phyloP scores from a whole-genome alignment of 2,888 invertebrate genomes.

The Machimus atricapillus region DNA sequence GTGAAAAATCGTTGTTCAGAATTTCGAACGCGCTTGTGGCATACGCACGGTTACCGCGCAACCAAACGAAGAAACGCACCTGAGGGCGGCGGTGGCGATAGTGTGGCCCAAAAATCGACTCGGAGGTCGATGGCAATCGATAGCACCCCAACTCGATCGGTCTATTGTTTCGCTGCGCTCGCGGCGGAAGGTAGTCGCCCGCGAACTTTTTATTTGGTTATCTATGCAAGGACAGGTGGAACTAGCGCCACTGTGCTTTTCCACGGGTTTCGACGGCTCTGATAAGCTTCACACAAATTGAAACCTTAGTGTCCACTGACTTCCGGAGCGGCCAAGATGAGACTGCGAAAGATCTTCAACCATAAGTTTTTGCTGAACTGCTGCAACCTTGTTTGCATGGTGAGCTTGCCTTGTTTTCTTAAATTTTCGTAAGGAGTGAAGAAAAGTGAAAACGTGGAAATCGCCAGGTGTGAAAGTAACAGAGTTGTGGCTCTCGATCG shows the following conservation, averaged over 20 bases:
- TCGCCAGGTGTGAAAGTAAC: not conserved
- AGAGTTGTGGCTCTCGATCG: not conserved
- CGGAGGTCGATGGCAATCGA: not conserved
- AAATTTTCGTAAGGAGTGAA: not conserved
- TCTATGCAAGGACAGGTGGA: not conserved
- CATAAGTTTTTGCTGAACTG: slow-evolving; percentile 72
- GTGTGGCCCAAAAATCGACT: not conserved
- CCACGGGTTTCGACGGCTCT: not conserved
- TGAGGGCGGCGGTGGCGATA: not conserved
- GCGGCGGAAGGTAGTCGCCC: not conserved
- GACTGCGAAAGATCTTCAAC: slow-evolving; percentile 62
- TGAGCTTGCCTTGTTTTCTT: slow-evolving; percentile 49
- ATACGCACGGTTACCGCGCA: not conserved
- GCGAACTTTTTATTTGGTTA: not conserved
- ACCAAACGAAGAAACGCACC: not conserved
- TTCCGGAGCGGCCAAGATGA: not conserved
- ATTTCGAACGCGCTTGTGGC: not conserved
- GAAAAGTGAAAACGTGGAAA: not conserved
- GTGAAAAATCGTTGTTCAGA: slow-evolving; percentile 18
- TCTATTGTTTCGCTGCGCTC: not conserved
- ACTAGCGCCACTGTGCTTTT: not conserved
- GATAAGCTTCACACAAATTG: not conserved
- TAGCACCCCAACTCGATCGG: not conserved
- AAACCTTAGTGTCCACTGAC: not conserved
- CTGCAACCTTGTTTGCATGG: slow-evolving; percentile 70